These are phyloP conservation scores for Standfussiana lucernea DNA, from an alignment of 2,888 invertebrate species.

Conservation along the genomic window DNA sequence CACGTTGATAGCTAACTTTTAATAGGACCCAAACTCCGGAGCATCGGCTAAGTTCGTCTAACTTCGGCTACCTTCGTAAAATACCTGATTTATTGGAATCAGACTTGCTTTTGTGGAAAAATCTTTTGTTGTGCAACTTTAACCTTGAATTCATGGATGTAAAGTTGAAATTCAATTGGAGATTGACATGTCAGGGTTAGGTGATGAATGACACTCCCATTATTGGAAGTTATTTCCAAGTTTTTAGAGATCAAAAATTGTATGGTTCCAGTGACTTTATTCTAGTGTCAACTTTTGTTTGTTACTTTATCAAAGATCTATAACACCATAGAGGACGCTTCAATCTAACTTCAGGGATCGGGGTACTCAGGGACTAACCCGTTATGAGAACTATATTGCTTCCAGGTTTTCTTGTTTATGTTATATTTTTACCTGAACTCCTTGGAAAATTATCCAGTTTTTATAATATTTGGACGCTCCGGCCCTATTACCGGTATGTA, in stretches of 20 bases:
- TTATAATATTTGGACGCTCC: not conserved
- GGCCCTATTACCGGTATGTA: too few species aligned
- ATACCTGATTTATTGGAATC: constrained; percentile 41
- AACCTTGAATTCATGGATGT: not conserved
- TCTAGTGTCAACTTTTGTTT: not conserved
- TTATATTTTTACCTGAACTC: not conserved
- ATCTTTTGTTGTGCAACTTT: constrained; percentile 3
- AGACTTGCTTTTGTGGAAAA: constrained; percentile 26
- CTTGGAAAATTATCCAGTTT: too few species aligned
- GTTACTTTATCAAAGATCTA: not conserved
- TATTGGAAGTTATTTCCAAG: constrained; percentile 28
- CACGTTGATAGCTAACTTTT: constrained; percentile 36
- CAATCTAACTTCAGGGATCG: too few species aligned
- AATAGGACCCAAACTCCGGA: constrained; percentile 41
- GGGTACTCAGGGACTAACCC: too few species aligned
- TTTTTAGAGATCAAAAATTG: not conserved
- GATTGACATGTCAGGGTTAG: constrained; percentile 2
- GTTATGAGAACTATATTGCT: too few species aligned
- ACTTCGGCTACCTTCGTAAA: constrained; percentile 44
- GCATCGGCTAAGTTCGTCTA: constrained; percentile 50
- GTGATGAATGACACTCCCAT: constrained; percentile 26
- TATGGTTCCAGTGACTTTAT: not conserved
- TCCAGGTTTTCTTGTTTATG: too few species aligned
- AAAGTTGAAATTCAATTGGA: constrained; percentile 28
- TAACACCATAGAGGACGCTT: not conserved